A percentile compares a stretch with the other conserved stretches of the same genome.
phyloP scores from a whole-genome alignment of 2,113 vertebrate species.

The chimpanzee (Pan troglodytes) region NHGRI_mPanTro3-v2.1_pri NC_072421.2:139574501-139575000 shows the following conservation, averaged over 20 bases:
- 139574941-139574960: neutral
- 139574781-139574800: slow-evolving; percentile 11
- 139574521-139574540: neutral
- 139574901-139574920: slow-evolving; percentile 44
- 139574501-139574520: neutral
- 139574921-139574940: neutral
- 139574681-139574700: slow-evolving; percentile 1
- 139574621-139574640: slow-evolving; percentile 48
- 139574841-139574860: slow-evolving; percentile 28
- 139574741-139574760: slow-evolving; percentile 69
- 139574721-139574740: slow-evolving; percentile 69
- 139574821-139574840: neutral
- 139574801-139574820: slow-evolving; percentile 37
- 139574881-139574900: neutral
- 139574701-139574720: slow-evolving; percentile 67
- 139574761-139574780: slow-evolving; percentile 47
- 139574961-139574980: neutral
- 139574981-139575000: neutral
- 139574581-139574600: neutral
- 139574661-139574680: slow-evolving; percentile 60
- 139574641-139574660: neutral
- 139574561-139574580: neutral
- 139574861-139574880: slow-evolving; percentile 40
- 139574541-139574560: neutral
- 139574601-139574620: neutral